Evolutionary conservation across 2,113 vertebrate species (phyloP).

Genomic region (Drymodes brunneopygia): DNA sequence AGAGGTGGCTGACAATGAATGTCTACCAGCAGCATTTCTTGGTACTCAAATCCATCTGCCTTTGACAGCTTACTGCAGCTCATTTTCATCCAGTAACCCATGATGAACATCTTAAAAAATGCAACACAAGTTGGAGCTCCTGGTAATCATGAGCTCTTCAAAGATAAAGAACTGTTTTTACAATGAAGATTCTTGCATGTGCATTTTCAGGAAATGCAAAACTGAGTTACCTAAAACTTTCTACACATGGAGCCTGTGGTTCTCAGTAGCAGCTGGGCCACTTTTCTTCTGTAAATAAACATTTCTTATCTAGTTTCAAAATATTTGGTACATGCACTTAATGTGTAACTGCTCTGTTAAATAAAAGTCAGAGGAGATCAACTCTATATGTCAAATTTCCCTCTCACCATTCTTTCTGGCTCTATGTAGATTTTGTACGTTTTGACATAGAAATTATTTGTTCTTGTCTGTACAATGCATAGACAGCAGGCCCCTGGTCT

Average conservation of each 20-base stretch:
- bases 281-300: not conserved
- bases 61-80: not conserved
- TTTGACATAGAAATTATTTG: not conserved
- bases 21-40: slow-evolving; percentile 24
- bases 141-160: not conserved
- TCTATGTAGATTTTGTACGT: not conserved
- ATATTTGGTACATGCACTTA: not conserved
- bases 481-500: not conserved
- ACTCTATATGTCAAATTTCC: not conserved
- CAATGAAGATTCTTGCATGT: not conserved
- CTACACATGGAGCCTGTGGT: not conserved
- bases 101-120: not conserved
- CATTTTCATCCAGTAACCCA: not conserved
- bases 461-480: not conserved
- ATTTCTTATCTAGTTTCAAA: not conserved
- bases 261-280: not conserved
- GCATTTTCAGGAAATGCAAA: not conserved
- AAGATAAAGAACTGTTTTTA: not conserved
- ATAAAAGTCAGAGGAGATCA: not conserved
- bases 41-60: not conserved
- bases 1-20: slow-evolving; percentile 22
- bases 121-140: not conserved
- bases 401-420: not conserved
- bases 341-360: not conserved
- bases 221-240: not conserved